Conservation (phyloP, 2,888 invertebrate species). For the Pterostichus madidus region DNA sequence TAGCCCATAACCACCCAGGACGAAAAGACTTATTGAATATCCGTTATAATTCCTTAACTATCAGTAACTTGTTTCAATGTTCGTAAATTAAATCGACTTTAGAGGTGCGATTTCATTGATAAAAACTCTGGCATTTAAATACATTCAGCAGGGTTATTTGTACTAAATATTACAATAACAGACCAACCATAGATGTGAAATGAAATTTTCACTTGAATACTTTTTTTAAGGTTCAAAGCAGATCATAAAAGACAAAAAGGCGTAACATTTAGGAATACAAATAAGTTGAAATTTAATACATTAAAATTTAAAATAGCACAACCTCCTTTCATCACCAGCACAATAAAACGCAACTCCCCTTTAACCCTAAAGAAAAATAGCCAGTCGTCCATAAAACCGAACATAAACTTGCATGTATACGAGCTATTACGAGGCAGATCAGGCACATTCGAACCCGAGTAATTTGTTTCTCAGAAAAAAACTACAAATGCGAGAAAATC, state of each 20-base stretch:
- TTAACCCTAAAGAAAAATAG: slow-evolving; percentile 49
- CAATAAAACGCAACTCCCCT: slow-evolving; percentile 42
- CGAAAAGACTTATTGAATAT: no score
- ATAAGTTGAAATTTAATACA: slow-evolving; percentile 8
- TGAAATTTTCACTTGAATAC: no score
- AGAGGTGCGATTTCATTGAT: no score
- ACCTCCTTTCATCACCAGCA: slow-evolving; percentile 38
- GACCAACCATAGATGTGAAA: no score
- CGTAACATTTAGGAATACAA: slow-evolving; percentile 18
- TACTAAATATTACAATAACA: no score
- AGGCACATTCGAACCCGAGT: slow-evolving; percentile 61
- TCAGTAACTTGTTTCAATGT: no score
- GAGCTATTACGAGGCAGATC: slow-evolving; percentile 53
- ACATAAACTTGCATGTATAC: slow-evolving; percentile 65
- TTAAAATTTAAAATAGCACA: slow-evolving; percentile 35
- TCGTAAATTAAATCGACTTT: no score
- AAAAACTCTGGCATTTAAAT: no score
- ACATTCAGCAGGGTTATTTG: no score
- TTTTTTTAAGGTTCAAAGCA: no score
- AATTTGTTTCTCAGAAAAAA: slow-evolving; percentile 57
- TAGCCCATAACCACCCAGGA: no score
- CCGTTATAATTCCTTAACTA: no score
- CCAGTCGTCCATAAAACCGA: slow-evolving; percentile 61
- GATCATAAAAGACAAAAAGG: background rate
- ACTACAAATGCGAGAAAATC: slow-evolving; percentile 11